Conservation (phyloP, 2,113 vertebrate species). For the Gavialis gangeticus region DNA sequence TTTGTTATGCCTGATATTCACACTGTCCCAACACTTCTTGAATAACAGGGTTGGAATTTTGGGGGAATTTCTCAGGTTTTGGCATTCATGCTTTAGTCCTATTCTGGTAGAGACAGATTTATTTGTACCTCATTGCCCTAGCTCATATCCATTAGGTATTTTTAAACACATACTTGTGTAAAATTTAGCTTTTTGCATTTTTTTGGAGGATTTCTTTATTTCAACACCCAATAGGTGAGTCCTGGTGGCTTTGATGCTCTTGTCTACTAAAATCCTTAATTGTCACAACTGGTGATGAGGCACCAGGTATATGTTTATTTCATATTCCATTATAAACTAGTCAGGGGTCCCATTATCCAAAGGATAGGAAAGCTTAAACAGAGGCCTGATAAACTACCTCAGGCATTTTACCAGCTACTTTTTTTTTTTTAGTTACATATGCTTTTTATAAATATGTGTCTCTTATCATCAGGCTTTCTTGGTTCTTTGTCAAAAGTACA, state of each 20-base stretch:
- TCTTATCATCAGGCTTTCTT: neutral
- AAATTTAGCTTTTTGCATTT: conserved; percentile 1
- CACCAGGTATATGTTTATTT: neutral
- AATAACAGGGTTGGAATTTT: neutral
- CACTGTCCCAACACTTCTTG: conserved; percentile 6
- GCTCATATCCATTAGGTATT: neutral
- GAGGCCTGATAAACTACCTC: neutral
- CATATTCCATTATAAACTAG: accelerated
- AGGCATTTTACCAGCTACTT: neutral
- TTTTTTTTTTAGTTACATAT: too few species aligned
- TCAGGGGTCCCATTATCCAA: neutral
- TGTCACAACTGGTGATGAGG: neutral
- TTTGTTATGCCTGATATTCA: conserved; percentile 28
- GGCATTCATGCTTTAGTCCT: neutral
- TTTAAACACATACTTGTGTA: neutral
- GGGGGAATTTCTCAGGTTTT: neutral
- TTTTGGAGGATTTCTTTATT: conserved; percentile 9
- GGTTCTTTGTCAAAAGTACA: neutral
- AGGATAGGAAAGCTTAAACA: neutral
- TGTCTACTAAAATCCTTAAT: neutral
- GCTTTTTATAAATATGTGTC: too few species aligned
- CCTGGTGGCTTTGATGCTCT: neutral
- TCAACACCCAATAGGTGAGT: neutral
- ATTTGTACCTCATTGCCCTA: neutral
- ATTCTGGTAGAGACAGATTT: neutral